Evolutionary conservation across 2,888 invertebrate genomes (phyloP), one percentile per base, ranked within the genome.

Genomic region (Prenolepis imparis): DNA sequence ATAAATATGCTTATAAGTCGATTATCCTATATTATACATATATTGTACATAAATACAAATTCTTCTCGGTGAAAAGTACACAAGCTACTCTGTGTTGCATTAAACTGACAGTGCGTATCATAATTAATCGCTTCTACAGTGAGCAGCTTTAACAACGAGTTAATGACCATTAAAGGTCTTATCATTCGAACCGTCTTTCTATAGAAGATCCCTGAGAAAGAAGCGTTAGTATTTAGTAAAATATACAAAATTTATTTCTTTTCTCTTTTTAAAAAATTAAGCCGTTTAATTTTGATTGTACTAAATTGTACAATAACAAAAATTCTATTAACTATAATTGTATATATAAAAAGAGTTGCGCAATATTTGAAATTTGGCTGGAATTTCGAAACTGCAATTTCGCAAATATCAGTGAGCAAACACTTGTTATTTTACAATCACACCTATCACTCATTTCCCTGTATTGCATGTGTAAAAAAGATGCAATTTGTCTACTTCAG

Each of bases 141-240:
- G 63, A 83, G 41, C 48, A 64, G 18, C 36, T 64, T 18, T 68
- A 80, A 11, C 32, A 28, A 75, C 44, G 28, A 83, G 81, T 75
- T 77, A 72, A 74, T n/a, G 78, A 61, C n/a, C 36, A 9, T 78
- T 66, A 12, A 67, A 82, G 18, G 41, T 21, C 36, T n/a, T 44
- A 32, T 52, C 63, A 81, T 80, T n/a, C 61, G 78, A 85, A 78
- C 61, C 44, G n/a, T 82, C 44, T 36, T 28, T 41, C 55, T 89
- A 77, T 84, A 84, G 73, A 85, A 87, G 84, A 90, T 90, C 89
- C 89, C 89, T 87, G 89, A 89, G 89, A 80, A 82, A 83, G 57
- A 89, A 89, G 90, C 87, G 83, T 90, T 72, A 87, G 74, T 78
- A 83, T 77, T 75, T 80, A 80, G 66, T 72, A 74, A 75, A 82